phyloP scores from a whole-genome alignment of 2,113 vertebrate genomes.

The Lagopus muta region DNA sequence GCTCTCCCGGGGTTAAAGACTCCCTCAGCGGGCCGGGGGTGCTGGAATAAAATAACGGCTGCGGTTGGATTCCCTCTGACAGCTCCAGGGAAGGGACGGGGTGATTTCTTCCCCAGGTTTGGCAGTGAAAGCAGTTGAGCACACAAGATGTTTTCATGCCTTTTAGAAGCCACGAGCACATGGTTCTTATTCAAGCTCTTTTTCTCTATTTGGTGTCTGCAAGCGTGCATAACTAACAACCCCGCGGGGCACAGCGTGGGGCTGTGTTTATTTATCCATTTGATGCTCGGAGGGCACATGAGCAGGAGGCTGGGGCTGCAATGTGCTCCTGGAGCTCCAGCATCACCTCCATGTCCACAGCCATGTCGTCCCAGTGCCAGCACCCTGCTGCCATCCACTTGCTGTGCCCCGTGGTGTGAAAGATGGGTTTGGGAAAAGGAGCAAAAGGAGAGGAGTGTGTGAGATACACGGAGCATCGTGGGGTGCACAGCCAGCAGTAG shows the following conservation, averaged over 20 bases:
- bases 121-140: background rate
- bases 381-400: background rate
- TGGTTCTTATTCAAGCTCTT: constrained; percentile 13
- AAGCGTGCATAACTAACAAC: background rate
- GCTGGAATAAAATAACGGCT: too few species aligned
- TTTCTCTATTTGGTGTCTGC: background rate
- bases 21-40: too few species aligned
- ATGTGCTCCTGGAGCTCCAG: background rate
- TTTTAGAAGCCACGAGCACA: background rate
- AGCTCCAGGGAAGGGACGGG: background rate
- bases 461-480: background rate
- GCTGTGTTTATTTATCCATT: background rate
- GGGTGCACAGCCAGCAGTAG: background rate
- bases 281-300: rapidly evolving
- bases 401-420: background rate
- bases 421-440: background rate
- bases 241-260: background rate
- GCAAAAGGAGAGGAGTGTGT: background rate
- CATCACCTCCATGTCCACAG: background rate
- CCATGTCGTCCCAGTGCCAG: background rate
- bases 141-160: background rate
- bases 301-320: constrained; percentile 2
- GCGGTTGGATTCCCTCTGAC: background rate
- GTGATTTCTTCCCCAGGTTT: background rate
- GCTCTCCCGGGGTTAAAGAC: too few species aligned